Percentiles rank a stretch among this genome's conserved stretches.
These are phyloP conservation scores for Tigriopus californicus DNA, from an alignment of 2,888 invertebrate species.

Conservation along the genomic window DNA sequence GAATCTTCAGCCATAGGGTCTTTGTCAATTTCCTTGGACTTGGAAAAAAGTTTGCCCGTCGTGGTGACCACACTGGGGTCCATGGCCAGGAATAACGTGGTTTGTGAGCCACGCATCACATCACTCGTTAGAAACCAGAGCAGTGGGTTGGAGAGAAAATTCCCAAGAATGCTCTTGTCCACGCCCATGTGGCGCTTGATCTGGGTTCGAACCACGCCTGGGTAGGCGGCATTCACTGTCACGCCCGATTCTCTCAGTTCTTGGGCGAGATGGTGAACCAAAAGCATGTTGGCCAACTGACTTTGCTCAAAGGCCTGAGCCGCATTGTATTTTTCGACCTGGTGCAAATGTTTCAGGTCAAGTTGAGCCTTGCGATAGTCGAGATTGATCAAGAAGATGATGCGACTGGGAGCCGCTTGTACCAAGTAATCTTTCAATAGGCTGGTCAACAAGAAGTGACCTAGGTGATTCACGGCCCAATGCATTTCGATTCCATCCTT, in stretches of 20 bases:
- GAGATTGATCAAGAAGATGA: slow-evolving; percentile 2
- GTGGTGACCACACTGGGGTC: background rate
- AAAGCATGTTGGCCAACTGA: slow-evolving; percentile 10
- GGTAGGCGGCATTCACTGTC: background rate
- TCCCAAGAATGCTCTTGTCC: background rate
- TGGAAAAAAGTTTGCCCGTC: slow-evolving; percentile 1
- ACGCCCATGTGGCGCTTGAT: slow-evolving; percentile 11
- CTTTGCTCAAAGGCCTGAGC: slow-evolving; percentile 1
- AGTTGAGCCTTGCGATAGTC: background rate
- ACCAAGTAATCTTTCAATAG: background rate
- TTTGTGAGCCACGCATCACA: background rate
- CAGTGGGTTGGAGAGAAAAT: background rate
- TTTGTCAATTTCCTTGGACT: background rate
- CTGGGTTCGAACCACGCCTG: background rate
- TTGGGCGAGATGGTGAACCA: background rate
- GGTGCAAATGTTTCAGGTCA: background rate
- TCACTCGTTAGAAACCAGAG: background rate
- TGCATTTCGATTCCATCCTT: slow-evolving; percentile 9
- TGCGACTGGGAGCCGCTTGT: background rate
- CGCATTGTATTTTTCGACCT: background rate
- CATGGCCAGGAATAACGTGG: background rate
- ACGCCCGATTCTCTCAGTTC: background rate
- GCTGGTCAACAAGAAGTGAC: slow-evolving; percentile 3
- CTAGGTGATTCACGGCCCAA: slow-evolving; percentile 7
- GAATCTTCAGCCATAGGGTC: background rate